Evolutionary conservation across 2,113 vertebrate genomes (phyloP).

Genomic region (Himantopus leucocephalus): DNA sequence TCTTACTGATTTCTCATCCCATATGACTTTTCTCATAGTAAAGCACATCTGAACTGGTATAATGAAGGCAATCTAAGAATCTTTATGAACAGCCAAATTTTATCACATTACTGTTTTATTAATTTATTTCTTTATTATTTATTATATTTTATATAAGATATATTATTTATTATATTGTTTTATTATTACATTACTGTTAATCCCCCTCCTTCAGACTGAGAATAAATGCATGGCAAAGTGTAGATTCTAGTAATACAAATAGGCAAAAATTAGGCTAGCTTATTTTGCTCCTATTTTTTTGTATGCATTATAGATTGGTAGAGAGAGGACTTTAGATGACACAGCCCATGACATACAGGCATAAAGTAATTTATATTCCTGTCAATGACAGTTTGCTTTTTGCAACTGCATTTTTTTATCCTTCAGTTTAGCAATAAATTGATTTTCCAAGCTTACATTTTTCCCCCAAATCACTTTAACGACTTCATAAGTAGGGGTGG

Average conservation of each 20-base stretch:
- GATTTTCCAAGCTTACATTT: conserved; percentile 3
- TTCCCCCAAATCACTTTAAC: background rate
- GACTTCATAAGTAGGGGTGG: background rate
- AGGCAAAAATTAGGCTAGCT: background rate
- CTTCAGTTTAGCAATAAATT: background rate
- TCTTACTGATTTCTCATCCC: background rate
- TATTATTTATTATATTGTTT: no score
- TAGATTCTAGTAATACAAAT: background rate
- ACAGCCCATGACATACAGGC: background rate
- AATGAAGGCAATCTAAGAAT: background rate
- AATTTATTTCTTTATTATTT: no score
- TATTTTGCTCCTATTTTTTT: background rate
- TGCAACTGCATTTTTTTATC: background rate
- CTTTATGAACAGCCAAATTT: background rate
- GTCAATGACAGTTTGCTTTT: background rate
- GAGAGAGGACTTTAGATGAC: background rate
- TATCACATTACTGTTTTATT: background rate
- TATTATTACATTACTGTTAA: background rate
- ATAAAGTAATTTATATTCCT: background rate
- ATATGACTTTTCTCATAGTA: background rate
- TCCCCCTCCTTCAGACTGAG: background rate
- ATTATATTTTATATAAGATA: no score
- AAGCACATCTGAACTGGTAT: background rate
- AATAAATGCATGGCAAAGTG: background rate
- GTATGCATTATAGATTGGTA: background rate